Evolutionary conservation across 1,140 invertebrate species (phyloP).

Genomic region (Antheraea mylitta): DNA sequence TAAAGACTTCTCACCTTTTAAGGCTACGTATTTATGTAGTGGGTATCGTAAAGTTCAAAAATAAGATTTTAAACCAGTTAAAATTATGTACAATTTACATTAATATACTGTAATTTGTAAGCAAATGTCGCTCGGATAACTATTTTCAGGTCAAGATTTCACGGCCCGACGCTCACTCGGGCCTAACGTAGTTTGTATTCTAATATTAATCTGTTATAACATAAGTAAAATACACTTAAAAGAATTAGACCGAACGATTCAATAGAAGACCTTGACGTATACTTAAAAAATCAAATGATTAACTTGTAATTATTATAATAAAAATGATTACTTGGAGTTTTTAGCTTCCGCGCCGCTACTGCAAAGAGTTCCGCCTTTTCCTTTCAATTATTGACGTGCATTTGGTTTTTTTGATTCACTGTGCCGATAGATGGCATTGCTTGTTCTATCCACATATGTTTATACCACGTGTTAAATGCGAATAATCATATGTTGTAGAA

Average conservation of each 20-base stretch:
- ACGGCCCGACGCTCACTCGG: slow-evolving; percentile 4
- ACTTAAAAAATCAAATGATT: slow-evolving; percentile 10
- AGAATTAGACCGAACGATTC: slow-evolving; percentile 9
- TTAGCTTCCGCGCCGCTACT: slow-evolving; percentile 7
- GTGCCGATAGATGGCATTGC: neutral
- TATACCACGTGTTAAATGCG: too few species aligned
- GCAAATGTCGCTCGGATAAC: neutral
- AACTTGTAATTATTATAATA: slow-evolving; percentile 2
- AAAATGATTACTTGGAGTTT: neutral
- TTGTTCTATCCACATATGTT: neutral
- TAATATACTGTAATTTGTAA: neutral
- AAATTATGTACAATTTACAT: neutral
- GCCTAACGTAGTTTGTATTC: neutral
- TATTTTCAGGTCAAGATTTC: slow-evolving; percentile 17
- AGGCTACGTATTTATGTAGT: neutral
- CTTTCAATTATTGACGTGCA: neutral
- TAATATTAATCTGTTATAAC: slow-evolving; percentile 8
- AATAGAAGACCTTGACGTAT: slow-evolving; percentile 4
- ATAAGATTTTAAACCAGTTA: neutral
- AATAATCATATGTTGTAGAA: too few species aligned
- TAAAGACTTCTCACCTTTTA: too few species aligned
- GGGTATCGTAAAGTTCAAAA: neutral
- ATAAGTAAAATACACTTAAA: slow-evolving; percentile 12
- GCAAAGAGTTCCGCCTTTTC: slow-evolving; percentile 9
- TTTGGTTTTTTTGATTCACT: neutral